Percentiles rank a stretch among this genome's conserved stretches.
These are phyloP conservation scores for Luperina nickerlii DNA, from an alignment of 2,888 invertebrate genomes.

Conservation along the genomic window DNA sequence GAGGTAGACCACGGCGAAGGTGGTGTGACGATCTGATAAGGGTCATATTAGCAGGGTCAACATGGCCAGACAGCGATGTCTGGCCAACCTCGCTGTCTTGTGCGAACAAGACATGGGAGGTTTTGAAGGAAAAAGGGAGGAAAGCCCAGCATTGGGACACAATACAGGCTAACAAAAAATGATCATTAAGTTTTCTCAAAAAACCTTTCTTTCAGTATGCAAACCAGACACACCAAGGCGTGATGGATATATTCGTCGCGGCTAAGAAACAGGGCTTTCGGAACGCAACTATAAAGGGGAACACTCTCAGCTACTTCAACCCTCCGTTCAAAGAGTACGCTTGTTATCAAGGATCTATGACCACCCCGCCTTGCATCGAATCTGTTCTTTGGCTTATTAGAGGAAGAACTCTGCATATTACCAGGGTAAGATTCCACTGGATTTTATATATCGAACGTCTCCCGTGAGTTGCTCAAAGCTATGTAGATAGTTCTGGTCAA, in stretches of 20 bases:
- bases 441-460: neutral
- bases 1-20: too few species aligned
- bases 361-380: slow-evolving; percentile 82
- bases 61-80: neutral
- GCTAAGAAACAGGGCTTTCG: slow-evolving; percentile 26
- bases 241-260: slow-evolving; percentile 68
- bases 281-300: slow-evolving; percentile 40
- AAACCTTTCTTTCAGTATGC: slow-evolving; percentile 71
- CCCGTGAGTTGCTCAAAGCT: neutral
- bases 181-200: neutral
- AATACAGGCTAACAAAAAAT: neutral
- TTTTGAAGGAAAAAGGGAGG: neutral
- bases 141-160: neutral
- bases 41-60: neutral
- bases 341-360: slow-evolving; percentile 82
- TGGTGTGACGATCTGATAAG: neutral
- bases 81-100: too few species aligned
- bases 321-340: slow-evolving; percentile 80
- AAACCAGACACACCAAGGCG: slow-evolving; percentile 74
- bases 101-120: neutral
- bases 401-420: slow-evolving; percentile 74
- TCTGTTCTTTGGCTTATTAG: slow-evolving; percentile 82
- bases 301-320: slow-evolving; percentile 72
- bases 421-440: slow-evolving; percentile 72
- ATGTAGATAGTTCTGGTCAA: neutral